Conservation (phyloP, 2,797 vertebrate genomes). For the Spinibarbus caldwelli region DNA sequence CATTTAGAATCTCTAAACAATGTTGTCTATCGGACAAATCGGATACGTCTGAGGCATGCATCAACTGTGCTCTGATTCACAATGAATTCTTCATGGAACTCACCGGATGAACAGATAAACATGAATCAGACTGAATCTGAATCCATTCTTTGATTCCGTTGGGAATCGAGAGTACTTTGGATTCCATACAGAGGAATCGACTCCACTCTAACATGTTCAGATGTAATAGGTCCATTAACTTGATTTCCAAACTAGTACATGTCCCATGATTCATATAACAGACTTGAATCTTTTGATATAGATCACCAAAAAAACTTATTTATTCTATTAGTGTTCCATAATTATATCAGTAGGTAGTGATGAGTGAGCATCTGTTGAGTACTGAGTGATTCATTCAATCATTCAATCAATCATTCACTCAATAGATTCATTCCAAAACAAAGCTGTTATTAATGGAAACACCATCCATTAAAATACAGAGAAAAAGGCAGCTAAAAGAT, state of each 20-base stretch:
- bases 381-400: background rate
- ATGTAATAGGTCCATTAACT: background rate
- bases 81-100: background rate
- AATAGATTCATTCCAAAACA: background rate
- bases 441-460: background rate
- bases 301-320: background rate
- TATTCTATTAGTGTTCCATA: background rate
- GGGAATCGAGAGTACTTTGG: background rate
- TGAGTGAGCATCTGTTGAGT: background rate
- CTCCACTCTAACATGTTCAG: background rate
- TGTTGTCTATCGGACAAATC: background rate
- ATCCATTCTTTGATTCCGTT: background rate
- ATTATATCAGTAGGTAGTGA: background rate
- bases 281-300: background rate
- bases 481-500: background rate
- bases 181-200: background rate
- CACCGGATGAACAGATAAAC: background rate
- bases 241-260: background rate
- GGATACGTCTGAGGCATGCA: background rate
- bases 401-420: background rate
- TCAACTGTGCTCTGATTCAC: background rate
- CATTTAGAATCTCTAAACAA: slow-evolving; percentile 36
- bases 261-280: background rate
- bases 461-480: background rate
- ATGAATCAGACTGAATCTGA: background rate